These are phyloP conservation scores for Cnemophilus loriae DNA, from an alignment of 2,113 vertebrate genomes.

Conservation along the genomic window DNA sequence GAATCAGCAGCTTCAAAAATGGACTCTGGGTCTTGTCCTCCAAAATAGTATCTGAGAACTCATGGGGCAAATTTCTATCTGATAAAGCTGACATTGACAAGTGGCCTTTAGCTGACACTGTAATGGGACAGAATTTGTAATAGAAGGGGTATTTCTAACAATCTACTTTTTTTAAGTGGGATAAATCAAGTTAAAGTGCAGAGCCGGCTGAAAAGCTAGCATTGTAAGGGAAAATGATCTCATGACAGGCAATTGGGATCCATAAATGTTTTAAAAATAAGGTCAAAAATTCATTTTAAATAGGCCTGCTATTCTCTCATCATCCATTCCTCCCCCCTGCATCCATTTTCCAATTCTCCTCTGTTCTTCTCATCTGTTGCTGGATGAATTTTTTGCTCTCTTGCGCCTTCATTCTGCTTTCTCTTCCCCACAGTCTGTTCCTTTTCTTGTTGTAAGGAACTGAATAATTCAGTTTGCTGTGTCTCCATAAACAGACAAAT, in stretches of 20 bases:
- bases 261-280: slow-evolving; percentile 66
- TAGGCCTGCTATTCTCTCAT: slow-evolving; percentile 37
- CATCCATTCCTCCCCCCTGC: background rate
- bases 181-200: slow-evolving; percentile 49
- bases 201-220: slow-evolving; percentile 50
- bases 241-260: slow-evolving; percentile 43
- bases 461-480: slow-evolving; percentile 57
- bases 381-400: slow-evolving; percentile 20
- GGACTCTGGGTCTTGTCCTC: background rate
- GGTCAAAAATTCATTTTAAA: slow-evolving; percentile 58
- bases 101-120: slow-evolving; percentile 2
- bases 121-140: slow-evolving; percentile 44
- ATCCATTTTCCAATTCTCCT: slow-evolving; percentile 22
- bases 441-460: slow-evolving; percentile 18
- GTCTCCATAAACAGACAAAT: slow-evolving; percentile 53
- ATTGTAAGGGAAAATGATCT: slow-evolving; percentile 50
- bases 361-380: slow-evolving; percentile 2
- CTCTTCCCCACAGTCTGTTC: slow-evolving; percentile 11
- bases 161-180: slow-evolving; percentile 28
- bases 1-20: slow-evolving; percentile 1
- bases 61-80: background rate
- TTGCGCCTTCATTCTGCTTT: slow-evolving; percentile 2
- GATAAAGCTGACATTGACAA: slow-evolving; percentile 28
- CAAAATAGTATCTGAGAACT: slow-evolving; percentile 22
- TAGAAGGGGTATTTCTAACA: slow-evolving; percentile 42